Evolutionary conservation across 2,113 vertebrate genomes (phyloP), one percentile per base, ranked within the genome.

Genomic region (Copsychus sechellarum): DNA sequence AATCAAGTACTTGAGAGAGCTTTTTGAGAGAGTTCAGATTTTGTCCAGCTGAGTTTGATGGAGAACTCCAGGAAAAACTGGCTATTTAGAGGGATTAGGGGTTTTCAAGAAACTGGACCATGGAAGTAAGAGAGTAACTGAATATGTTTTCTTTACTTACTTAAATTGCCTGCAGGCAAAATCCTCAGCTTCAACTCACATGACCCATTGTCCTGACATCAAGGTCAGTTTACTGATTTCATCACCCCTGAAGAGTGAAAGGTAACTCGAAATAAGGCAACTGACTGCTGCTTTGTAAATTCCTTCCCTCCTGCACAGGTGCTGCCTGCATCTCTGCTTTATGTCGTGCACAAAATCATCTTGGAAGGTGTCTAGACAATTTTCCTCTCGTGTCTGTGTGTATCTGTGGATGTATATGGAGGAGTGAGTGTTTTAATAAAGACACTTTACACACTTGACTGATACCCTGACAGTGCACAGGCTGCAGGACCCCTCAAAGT

Each of bases 101-200:
- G 14, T 58, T 56, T 85, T 85, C 42, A 73, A 54, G 78, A 72
- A 89, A 74, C 58, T 53, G 61, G 77, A 56, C 72, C 14, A 3
- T 62, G 73, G 61, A 71, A 87, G 31, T 62, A 74, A 50, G 74
- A 54, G 43, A 64, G 60, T 31, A 78, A 94, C 33, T 62, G 48
- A 50, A 26, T 86, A 62, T 69, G 13, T 62, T 95, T 91, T 89
- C 73, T 95, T 79, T 84, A 43, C 51, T 77, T 89, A 62, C 38
- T 81, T 86, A 81, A 92, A 84, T 60, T 84, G 81, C 65, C 89
- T 56, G 12, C 34, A 48, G 81, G 77, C 65, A 74, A 91, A 93
- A 92, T 84, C 42, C 26, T 90, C 54, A 74, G 48, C 67, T 88
- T 77, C 76, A 51, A 62, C 84, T 76, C n/a, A 56, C 80, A 15